phyloP scores from a whole-genome alignment of 1,140 invertebrate genomes.

The Drosophila lacteicornis region DNA sequence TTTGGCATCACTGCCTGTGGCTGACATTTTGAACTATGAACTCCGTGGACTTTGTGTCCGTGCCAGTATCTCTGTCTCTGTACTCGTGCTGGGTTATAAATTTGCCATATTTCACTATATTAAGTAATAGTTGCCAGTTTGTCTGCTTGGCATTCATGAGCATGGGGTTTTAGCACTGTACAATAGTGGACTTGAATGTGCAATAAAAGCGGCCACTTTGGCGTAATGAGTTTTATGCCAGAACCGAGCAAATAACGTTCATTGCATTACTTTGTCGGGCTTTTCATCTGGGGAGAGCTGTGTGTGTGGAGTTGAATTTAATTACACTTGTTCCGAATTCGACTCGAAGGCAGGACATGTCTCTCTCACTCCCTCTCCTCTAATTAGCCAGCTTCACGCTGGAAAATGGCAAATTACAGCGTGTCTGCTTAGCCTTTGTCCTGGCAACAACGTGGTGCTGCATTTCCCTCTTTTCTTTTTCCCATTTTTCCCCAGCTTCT shows the following conservation, averaged over 20 bases:
- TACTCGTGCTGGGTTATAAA: slow-evolving; percentile 52
- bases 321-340: slow-evolving; percentile 40
- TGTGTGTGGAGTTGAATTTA: slow-evolving; percentile 28
- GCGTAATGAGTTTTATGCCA: slow-evolving; percentile 43
- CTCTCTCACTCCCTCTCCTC: background rate
- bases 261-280: slow-evolving; percentile 37
- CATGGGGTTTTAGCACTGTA: slow-evolving; percentile 15
- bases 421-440: slow-evolving; percentile 39
- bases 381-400: slow-evolving; percentile 45
- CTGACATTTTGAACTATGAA: slow-evolving; percentile 46
- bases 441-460: slow-evolving; percentile 14
- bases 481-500: background rate
- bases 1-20: slow-evolving; percentile 13
- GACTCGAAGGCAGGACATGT: slow-evolving; percentile 10
- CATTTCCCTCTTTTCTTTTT: background rate
- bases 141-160: slow-evolving; percentile 42
- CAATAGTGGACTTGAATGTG: slow-evolving; percentile 23
- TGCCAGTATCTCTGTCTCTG: background rate
- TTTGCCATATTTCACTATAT: slow-evolving; percentile 69
- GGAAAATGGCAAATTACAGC: slow-evolving; percentile 42
- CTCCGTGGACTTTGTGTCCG: slow-evolving; percentile 8
- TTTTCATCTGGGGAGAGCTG: background rate
- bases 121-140: slow-evolving; percentile 63
- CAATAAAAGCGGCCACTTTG: slow-evolving; percentile 57
- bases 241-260: slow-evolving; percentile 31